Evolutionary conservation across 2,113 vertebrate genomes (phyloP).

Genomic region (Calyptommatus sinebrachiatus): DNA sequence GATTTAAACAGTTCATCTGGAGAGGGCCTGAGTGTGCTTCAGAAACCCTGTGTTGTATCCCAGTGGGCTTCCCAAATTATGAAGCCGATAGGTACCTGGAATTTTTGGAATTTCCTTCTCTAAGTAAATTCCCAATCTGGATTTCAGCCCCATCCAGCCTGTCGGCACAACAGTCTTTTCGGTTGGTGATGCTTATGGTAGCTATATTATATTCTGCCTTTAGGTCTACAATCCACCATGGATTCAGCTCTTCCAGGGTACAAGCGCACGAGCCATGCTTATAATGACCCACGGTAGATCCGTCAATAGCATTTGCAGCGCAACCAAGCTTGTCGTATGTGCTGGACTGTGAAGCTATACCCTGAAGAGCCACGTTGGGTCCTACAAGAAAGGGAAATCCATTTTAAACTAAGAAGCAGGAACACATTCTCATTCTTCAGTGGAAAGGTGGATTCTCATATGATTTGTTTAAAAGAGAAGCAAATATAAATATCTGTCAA

Average conservation of each 20-base stretch:
- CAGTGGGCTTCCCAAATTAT: neutral
- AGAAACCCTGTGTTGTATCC: neutral
- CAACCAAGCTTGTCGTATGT: neutral
- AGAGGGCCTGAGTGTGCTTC: neutral
- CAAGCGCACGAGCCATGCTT: slow-evolving; percentile 21
- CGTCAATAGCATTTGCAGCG: slow-evolving; percentile 37
- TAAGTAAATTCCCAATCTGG: neutral
- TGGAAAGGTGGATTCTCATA: neutral
- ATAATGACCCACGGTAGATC: neutral
- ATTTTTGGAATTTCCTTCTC: neutral
- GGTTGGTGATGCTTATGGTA: slow-evolving; percentile 20
- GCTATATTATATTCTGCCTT: neutral
- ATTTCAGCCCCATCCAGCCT: slow-evolving; percentile 39
- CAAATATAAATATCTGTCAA: neutral
- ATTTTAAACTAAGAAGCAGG: neutral
- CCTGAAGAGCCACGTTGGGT: slow-evolving; percentile 11
- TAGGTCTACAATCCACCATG: slow-evolving; percentile 21
- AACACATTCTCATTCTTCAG: too few species aligned
- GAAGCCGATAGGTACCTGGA: neutral
- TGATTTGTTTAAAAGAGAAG: neutral
- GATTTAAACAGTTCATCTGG: too few species aligned
- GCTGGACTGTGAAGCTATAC: slow-evolving; percentile 33
- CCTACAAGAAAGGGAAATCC: neutral
- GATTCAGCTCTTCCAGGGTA: neutral
- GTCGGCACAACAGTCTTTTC: neutral